Evolutionary conservation across 2,113 vertebrate genomes (phyloP).

Genomic region (Ophiodon elongatus): DNA sequence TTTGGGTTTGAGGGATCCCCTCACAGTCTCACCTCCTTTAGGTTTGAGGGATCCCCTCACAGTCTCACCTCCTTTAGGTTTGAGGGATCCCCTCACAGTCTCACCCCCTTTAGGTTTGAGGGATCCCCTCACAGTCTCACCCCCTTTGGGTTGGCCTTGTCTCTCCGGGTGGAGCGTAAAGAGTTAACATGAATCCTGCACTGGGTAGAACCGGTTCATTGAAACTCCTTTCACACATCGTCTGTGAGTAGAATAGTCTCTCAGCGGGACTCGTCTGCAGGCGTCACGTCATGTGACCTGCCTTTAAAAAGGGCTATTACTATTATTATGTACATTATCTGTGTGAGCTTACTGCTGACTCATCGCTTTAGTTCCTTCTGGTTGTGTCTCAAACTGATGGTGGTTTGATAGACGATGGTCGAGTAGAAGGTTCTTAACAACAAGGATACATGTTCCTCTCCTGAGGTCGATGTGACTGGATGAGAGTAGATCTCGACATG

Average conservation of each 20-base stretch:
- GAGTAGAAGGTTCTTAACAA: neutral
- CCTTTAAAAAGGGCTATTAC: conserved; percentile 82
- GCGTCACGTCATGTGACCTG: conserved; percentile 68
- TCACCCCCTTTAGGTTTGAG: too few relatives aligned
- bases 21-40: too few relatives aligned
- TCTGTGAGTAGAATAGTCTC: conserved; percentile 50
- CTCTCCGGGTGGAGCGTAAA: neutral
- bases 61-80: conserved; percentile 11
- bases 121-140: conserved; percentile 21
- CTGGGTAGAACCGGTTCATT: conserved; percentile 28
- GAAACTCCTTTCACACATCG: conserved; percentile 66
- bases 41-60: too few relatives aligned
- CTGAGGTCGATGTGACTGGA: conserved; percentile 16
- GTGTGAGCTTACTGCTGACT: conserved; percentile 32
- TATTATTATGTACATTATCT: conserved; percentile 59
- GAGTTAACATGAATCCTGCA: conserved; percentile 5
- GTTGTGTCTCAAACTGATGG: conserved; percentile 24
- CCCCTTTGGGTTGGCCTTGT: neutral
- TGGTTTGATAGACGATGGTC: neutral
- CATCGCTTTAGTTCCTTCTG: conserved; percentile 30
- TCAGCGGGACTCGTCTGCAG: conserved; percentile 52
- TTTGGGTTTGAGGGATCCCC: too few relatives aligned
- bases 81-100: too few relatives aligned
- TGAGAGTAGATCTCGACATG: conserved; percentile 5
- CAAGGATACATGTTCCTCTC: conserved; percentile 1